These are phyloP conservation scores for Monomorium pharaonis DNA, from an alignment of 1,140 invertebrate genomes.

Conservation along the genomic window DNA sequence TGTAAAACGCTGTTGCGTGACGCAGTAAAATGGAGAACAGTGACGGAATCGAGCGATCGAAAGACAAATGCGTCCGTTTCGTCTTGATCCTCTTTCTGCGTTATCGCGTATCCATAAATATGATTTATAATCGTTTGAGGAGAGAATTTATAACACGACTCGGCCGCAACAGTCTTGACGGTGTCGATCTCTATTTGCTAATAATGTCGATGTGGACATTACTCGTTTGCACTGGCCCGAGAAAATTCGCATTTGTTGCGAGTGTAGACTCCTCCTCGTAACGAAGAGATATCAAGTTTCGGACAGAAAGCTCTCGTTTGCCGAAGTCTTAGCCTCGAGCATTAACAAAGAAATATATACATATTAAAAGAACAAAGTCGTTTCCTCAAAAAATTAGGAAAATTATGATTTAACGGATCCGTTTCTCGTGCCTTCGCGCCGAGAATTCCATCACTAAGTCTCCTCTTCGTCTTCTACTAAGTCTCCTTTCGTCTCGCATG, in stretches of 20 bases:
- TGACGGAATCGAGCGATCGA: background rate
- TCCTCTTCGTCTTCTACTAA: background rate
- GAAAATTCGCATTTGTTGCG: slow-evolving; percentile 39
- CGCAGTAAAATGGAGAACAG: background rate
- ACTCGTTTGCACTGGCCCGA: slow-evolving; percentile 29
- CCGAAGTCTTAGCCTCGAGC: background rate
- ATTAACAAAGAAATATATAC: background rate
- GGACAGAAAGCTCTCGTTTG: background rate
- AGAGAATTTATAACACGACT: background rate
- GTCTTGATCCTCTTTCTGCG: slow-evolving; percentile 26
- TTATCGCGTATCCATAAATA: slow-evolving; percentile 18
- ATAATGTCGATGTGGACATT: slow-evolving; percentile 37
- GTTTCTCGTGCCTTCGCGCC: background rate
- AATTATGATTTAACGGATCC: slow-evolving; percentile 1
- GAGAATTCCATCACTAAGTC: background rate
- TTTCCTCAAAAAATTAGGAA: background rate
- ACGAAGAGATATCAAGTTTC: background rate
- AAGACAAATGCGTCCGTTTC: slow-evolving; percentile 22
- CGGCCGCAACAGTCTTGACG: slow-evolving; percentile 9
- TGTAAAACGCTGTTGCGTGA: background rate
- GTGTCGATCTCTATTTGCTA: slow-evolving; percentile 52
- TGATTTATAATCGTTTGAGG: slow-evolving; percentile 39
- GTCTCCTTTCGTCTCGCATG: no score
- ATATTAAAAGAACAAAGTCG: background rate
- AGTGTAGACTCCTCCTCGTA: background rate